These are phyloP conservation scores for Andrena bicolor DNA, from an alignment of 2,888 invertebrate species.

Conservation along the genomic window DNA sequence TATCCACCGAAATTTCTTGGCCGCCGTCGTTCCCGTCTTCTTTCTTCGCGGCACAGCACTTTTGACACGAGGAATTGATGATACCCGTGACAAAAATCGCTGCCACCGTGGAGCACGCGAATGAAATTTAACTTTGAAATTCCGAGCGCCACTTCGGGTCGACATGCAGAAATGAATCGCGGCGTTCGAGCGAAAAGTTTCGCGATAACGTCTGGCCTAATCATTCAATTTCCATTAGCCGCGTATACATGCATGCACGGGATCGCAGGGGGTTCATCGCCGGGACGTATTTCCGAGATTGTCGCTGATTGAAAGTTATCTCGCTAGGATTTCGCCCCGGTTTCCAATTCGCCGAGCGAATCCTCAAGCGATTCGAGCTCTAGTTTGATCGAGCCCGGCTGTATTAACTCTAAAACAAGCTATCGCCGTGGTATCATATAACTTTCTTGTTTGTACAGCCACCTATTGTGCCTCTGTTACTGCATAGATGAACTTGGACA, in stretches of 20 bases:
- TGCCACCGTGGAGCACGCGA: background rate
- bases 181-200: background rate
- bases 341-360: constrained; percentile 38
- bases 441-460: background rate
- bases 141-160: background rate
- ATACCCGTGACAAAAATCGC: background rate
- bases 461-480: background rate
- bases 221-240: constrained; percentile 28
- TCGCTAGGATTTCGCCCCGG: constrained; percentile 30
- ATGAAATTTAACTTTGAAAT: constrained; percentile 10
- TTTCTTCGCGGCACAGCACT: background rate
- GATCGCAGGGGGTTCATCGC: background rate
- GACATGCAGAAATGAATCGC: background rate
- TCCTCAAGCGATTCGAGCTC: constrained; percentile 27
- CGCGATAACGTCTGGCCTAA: background rate
- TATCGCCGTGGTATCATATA: background rate
- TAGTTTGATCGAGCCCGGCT: constrained; percentile 23
- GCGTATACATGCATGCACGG: background rate
- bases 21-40: background rate
- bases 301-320: constrained; percentile 35
- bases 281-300: constrained; percentile 18
- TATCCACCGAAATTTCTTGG: no score
- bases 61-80: background rate
- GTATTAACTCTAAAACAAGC: constrained; percentile 25
- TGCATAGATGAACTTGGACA: background rate